Evolutionary conservation across 2,888 invertebrate species (phyloP), one percentile per base, ranked within the genome.

Genomic region (Cataglyphis cursor): DNA sequence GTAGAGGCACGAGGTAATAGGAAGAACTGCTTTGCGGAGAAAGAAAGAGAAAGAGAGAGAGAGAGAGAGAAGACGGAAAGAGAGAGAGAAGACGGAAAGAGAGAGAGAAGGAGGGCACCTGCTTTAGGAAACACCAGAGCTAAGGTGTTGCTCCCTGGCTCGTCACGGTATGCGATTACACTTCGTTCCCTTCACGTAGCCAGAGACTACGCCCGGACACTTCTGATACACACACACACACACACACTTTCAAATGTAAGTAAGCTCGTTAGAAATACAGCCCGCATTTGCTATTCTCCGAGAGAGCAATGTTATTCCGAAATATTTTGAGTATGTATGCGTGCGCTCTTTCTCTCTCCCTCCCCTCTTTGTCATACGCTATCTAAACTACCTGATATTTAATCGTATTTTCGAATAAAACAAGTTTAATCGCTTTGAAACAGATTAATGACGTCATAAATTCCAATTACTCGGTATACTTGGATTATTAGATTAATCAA

Each of bases 91-190:
- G 24, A 31, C 31, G 31, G 31, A 35, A 35, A 35, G 31, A 35
- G 6, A n/a, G n/a, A 35, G 31, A 35, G 70, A 54, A 64, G 51
- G 21, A 35, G 31, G n/a, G 62, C 81, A 80, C 65, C 41, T 62
- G 62, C 72, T 57, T 62, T 65, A 73, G 72, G 85, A 76, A 84
- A 75, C 61, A n/a, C 61, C 57, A 35, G 65, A 35, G 65, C 80
- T 70, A 85, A 87, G 87, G 85, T 82, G 81, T 64, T 81, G 72
- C 64, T 62, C 68, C 54, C 51, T 9, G 66, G 84, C 70, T 72
- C 88, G 88, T 88, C 88, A 84, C 80, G 86, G 78, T 83, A 59
- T 81, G 61, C 88, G 88, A 88, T 86, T 88, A 86, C 61, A 62
- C 81, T 84, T 74, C 74, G 85, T 85, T 78, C 65, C 12, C 41